A percentile compares a stretch with the other conserved stretches of the same genome.
phyloP scores from a whole-genome alignment of 2,113 vertebrate species.

The Tympanuchus pallidicinctus region DNA sequence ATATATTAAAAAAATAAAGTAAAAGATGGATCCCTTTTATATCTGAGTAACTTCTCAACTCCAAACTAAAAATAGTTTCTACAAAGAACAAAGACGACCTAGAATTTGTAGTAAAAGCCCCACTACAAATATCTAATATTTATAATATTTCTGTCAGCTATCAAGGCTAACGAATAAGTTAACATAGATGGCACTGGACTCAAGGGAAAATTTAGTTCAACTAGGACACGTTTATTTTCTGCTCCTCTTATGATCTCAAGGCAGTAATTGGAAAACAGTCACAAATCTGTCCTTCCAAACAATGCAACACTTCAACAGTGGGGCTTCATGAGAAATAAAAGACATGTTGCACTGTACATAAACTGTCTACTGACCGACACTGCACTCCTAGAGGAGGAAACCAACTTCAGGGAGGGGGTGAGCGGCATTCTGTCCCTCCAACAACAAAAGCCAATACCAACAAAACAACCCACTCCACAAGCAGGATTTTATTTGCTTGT shows the following conservation, averaged over 20 bases:
- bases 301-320: constrained; percentile 37
- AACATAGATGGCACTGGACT: background rate
- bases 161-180: background rate
- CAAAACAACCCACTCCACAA: background rate
- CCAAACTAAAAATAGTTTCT: background rate
- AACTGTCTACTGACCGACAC: background rate
- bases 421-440: background rate
- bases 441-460: background rate
- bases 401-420: background rate
- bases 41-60: background rate
- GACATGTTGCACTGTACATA: background rate
- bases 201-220: background rate
- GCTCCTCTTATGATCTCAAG: background rate
- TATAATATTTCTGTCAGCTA: background rate
- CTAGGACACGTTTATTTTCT: background rate
- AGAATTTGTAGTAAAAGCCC: background rate
- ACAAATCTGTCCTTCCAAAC: constrained; percentile 23
- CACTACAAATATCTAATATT: background rate
- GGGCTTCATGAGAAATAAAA: constrained; percentile 19
- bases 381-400: background rate
- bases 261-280: background rate
- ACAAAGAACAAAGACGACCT: background rate
- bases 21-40: background rate
- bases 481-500: constrained; percentile 14
- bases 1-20: background rate